Evolutionary conservation across 2,797 vertebrate species (phyloP), one percentile per base, ranked within the genome.

Genomic region (Paramormyrops hopkinsi): DNA sequence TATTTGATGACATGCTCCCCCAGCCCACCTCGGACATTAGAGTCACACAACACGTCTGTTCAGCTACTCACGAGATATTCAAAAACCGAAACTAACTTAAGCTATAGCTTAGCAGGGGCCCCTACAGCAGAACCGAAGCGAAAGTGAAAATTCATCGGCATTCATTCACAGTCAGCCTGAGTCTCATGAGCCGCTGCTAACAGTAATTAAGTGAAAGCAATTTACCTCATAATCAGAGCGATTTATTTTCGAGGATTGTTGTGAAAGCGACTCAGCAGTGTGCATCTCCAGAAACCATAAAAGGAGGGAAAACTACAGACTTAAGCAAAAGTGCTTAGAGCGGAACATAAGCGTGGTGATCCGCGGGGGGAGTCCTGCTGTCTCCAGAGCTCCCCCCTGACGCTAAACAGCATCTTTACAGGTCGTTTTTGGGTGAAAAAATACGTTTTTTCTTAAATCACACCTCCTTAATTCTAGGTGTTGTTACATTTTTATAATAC

Each of bases 121-220:
- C 3, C 65, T 37, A 83, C 79, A 48, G 79, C 37, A 3, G 19
- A 46, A 22, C 41, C n/a, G 79, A 46, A 83, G 44, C 9, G 19
- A 83, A 83, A 46, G 79, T 3, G 41, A 33, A 37, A 73, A 37
- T 37, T 17, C 29, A 73, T 33, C 29, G 29, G 29, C 65, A 37
- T 84, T 25, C 22, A 37, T 84, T 25, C 82, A 22, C 41, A 22
- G n/a, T 33, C 41, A 50, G 46, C 19, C 82, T 12, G 41, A 84
- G 46, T 48, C 82, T 51, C 44, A 11, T 4, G 53, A 51, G 85
- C 8, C 33, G 33, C 12, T 9, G 51, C 25, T 87, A 54, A 56
- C 33, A 87, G 51, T 41, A 87, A 87, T 86, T 86, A 86, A 86
- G 29, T 87, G 51, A 41, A 59, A 56, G 85, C 85, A 37, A 87